These are phyloP conservation scores for Blera fallax DNA, from an alignment of 2,888 invertebrate species.

Conservation along the genomic window DNA sequence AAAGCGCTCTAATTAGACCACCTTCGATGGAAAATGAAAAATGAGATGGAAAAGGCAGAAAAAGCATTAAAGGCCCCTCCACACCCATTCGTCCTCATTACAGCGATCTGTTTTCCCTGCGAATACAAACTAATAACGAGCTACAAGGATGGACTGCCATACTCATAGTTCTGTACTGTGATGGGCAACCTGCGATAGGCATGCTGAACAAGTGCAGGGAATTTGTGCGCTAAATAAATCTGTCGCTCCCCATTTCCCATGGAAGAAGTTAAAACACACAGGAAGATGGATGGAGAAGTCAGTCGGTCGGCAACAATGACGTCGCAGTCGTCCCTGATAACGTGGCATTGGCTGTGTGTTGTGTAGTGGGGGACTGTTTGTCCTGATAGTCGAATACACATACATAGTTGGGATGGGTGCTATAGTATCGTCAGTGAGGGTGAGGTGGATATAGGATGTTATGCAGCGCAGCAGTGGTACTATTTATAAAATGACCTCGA, in stretches of 20 bases:
- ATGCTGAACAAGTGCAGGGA: constrained; percentile 38
- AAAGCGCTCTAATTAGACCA: constrained; percentile 58
- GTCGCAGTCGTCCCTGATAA: constrained; percentile 65
- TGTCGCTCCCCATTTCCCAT: constrained; percentile 56
- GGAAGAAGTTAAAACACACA: constrained; percentile 52
- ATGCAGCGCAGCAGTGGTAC: constrained; percentile 39
- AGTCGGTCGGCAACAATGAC: constrained; percentile 64
- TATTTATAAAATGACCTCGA: constrained; percentile 73
- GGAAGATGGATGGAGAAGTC: constrained; percentile 49
- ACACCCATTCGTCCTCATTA: constrained; percentile 33
- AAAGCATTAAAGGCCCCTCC: not conserved
- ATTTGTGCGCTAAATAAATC: constrained; percentile 69
- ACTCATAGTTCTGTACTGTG: constrained; percentile 31
- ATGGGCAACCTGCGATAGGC: constrained; percentile 43
- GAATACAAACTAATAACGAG: constrained; percentile 48
- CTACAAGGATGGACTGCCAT: constrained; percentile 34
- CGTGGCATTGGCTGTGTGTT: constrained; percentile 40
- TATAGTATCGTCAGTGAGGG: not conserved
- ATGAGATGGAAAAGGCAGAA: not conserved
- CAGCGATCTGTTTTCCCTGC: constrained; percentile 34
- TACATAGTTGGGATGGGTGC: not conserved
- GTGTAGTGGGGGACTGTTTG: not conserved
- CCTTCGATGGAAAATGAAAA: constrained; percentile 50
- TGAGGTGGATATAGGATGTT: not conserved
- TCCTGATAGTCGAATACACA: not conserved